Base-by-base conservation (phyloP, 1,140 invertebrate genomes). In the Teleogryllus occipitalis region DNA sequence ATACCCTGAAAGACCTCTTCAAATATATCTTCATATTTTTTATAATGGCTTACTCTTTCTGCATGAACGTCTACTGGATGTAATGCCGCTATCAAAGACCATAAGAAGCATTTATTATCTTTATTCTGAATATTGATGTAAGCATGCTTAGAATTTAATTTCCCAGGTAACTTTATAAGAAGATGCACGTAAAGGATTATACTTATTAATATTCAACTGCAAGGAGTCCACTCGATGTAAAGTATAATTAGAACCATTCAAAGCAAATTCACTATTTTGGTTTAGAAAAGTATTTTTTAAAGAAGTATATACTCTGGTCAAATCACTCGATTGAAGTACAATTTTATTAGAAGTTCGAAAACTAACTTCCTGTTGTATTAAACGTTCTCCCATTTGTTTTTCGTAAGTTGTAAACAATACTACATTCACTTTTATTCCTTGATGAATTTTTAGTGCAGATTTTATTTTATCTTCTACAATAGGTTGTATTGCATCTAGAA, bases 71-170 rank as follows among this genome's bases (percentile, higher is more conserved):
- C 18, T 75, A 75, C 75, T 14, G 18, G 75, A 78, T 46, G 76
- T 47, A 78, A 47, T 47, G 76, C 39, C 10, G 76, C 18, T 12
- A 78, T 10, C 8, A 49, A 10, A 18, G 8, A 78, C 48, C 76
- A 78, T 27, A 78, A 78, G 47, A 78, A 78, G 27, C 39, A 78
- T 15, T 78, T 47, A 47, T 78, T 10, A 22, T 75, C 75, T 14
- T 75, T 75, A 39, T 75, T 75, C 22, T 75, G 10, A 14, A 75
- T 75, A 75, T 75, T 75, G 27, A 75, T 75, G 12, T 21, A 15
- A 14, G 75, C 75, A 12, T 75, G 10, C 22, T 75, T 75, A 14
- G 22, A 72, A 12, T 72, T 72, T 8, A 72, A 18, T 72, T 72
- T 72, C 8, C n/a, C n/a, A 72, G 54, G 54, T 18, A 72, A 18